Percentiles rank a stretch among this genome's conserved stretches.
Evolutionary conservation across 2,888 invertebrate species (phyloP).

Genomic region (Hypselothyrea guttata): DNA sequence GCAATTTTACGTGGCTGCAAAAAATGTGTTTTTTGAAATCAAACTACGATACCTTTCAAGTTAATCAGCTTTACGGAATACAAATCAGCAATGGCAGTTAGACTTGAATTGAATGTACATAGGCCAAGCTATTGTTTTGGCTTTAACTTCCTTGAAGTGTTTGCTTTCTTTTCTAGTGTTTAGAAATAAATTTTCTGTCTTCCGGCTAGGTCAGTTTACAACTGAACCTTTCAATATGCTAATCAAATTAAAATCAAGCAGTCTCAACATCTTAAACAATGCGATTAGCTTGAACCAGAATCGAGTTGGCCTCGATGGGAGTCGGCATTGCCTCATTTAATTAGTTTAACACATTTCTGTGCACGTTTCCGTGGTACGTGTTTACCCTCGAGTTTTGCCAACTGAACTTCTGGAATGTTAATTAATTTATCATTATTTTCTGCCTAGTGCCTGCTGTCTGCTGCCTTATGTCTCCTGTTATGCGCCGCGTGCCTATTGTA

Average conservation of each 20-base stretch:
- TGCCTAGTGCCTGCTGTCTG: constrained; percentile 13
- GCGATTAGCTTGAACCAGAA: too few relatives aligned
- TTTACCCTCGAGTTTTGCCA: constrained; percentile 32
- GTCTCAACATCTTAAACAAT: constrained; percentile 7
- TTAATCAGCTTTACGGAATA: too few relatives aligned
- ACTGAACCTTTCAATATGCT: constrained; percentile 22
- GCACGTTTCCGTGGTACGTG: constrained; percentile 53
- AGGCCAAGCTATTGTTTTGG: too few relatives aligned
- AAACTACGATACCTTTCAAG: too few relatives aligned
- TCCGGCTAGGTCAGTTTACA: not conserved
- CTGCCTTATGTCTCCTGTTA: constrained; percentile 13
- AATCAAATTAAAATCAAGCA: constrained; percentile 31
- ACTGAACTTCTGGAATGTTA: constrained; percentile 34
- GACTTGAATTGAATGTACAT: too few relatives aligned
- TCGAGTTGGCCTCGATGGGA: too few relatives aligned
- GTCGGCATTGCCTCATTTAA: constrained; percentile 31
- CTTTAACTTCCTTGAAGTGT: too few relatives aligned
- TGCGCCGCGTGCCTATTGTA: constrained; percentile 32
- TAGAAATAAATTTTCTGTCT: too few relatives aligned
- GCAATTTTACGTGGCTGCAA: too few relatives aligned
- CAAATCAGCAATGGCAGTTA: too few relatives aligned
- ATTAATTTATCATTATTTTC: constrained; percentile 74
- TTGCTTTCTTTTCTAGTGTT: too few relatives aligned
- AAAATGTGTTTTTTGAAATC: too few relatives aligned
- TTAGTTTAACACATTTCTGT: constrained; percentile 51